These are phyloP conservation scores for Drosophila tripunctata DNA, from an alignment of 2,888 invertebrate species.

Conservation along the genomic window DNA sequence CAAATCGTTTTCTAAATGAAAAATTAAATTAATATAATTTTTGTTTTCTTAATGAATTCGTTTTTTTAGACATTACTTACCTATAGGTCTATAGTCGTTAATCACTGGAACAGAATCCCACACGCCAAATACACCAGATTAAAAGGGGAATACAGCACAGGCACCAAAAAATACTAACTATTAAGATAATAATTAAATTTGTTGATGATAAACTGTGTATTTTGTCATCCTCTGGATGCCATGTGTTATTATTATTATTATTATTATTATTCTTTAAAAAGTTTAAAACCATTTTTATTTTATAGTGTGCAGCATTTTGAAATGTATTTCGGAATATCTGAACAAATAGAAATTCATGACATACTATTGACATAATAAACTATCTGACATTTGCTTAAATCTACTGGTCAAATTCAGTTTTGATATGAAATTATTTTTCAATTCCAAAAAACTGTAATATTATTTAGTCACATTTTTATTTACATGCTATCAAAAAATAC, in stretches of 20 bases:
- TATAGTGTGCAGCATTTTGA: too few species aligned
- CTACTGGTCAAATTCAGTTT: background rate
- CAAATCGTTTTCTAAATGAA: background rate
- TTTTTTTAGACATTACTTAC: background rate
- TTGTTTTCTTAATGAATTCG: too few species aligned
- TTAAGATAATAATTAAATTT: background rate
- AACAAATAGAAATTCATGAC: background rate
- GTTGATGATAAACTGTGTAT: background rate
- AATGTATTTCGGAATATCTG: too few species aligned
- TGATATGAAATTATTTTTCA: too few species aligned
- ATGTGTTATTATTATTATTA: background rate
- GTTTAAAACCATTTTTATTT: too few species aligned
- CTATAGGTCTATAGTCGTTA: background rate
- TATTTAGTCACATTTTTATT: background rate
- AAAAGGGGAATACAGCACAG: slow-evolving; percentile 7
- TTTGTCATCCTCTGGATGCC: background rate
- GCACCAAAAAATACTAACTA: background rate
- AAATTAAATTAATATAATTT: background rate
- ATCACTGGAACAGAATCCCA: background rate
- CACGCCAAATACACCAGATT: slow-evolving; percentile 3
- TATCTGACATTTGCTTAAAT: too few species aligned
- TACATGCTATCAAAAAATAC: background rate
- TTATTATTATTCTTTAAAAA: too few species aligned
- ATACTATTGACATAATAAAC: too few species aligned
- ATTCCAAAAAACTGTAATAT: too few species aligned